phyloP scores from a whole-genome alignment of 2,113 vertebrate genomes.

The Thermophis baileyi region DNA sequence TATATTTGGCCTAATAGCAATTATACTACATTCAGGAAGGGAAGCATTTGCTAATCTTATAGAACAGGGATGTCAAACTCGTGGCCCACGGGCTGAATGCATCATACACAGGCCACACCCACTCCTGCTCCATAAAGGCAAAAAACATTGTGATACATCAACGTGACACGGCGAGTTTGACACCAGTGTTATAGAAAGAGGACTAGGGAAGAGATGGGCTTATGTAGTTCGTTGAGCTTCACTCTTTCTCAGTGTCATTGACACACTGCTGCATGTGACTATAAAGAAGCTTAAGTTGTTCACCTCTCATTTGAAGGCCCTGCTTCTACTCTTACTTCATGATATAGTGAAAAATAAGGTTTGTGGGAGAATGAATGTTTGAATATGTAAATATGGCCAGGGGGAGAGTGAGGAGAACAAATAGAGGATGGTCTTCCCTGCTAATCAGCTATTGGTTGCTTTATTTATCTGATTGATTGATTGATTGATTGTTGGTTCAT shows the following conservation, averaged over 20 bases:
- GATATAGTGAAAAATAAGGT: neutral
- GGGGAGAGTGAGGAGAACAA: neutral
- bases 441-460: neutral
- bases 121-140: too few species aligned
- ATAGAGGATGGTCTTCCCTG: too few species aligned
- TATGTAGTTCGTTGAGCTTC: neutral
- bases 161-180: too few species aligned
- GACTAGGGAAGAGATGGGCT: neutral
- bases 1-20: neutral
- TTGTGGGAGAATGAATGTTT: neutral
- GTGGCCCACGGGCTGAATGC: too few species aligned
- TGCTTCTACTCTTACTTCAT: neutral
- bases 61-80: too few species aligned
- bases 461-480: neutral
- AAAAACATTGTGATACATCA: too few species aligned
- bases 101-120: too few species aligned
- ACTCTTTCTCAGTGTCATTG: neutral
- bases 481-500: neutral
- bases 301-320: neutral
- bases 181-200: neutral
- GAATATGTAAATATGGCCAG: neutral
- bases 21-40: neutral
- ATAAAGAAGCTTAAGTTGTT: neutral
- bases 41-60: neutral
- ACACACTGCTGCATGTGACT: neutral